Conservation (phyloP, 2,888 invertebrate genomes). For the Tipula lateralis region DNA sequence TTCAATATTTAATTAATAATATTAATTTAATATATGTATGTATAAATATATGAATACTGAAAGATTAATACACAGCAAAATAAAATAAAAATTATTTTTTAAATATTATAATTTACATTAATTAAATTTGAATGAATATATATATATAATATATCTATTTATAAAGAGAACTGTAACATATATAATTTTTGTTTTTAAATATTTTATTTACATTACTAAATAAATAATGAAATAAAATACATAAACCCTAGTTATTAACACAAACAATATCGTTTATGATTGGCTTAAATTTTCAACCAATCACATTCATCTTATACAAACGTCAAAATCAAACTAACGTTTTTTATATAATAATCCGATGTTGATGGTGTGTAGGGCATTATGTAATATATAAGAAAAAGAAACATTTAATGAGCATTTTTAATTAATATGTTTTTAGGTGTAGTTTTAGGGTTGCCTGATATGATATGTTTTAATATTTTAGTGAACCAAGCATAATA, state of each 20-base stretch:
- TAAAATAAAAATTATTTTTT: slow-evolving; percentile 7
- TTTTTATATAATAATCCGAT: neutral
- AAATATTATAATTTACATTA: slow-evolving; percentile 2
- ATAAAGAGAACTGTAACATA: slow-evolving; percentile 19
- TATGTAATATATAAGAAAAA: neutral
- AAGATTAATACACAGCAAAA: slow-evolving; percentile 21
- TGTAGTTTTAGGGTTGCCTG: neutral
- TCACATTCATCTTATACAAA: neutral
- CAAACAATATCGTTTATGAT: neutral
- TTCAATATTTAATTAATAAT: slow-evolving; percentile 1
- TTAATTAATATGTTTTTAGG: neutral
- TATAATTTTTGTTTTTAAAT: slow-evolving; percentile 3
- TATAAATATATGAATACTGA: slow-evolving; percentile 6
- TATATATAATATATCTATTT: neutral
- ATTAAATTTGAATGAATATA: slow-evolving; percentile 5
- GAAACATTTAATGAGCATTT: neutral
- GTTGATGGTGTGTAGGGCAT: neutral
- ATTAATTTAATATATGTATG: neutral
- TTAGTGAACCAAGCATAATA: neutral
- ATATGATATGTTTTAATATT: slow-evolving; percentile 11
- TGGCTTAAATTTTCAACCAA: neutral
- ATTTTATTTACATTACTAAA: neutral
- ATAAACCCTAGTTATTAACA: neutral
- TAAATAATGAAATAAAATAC: neutral
- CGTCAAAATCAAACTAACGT: neutral